Evolutionary conservation across 2,797 vertebrate species (phyloP).

Genomic region (Cossypha heuglini): DNA sequence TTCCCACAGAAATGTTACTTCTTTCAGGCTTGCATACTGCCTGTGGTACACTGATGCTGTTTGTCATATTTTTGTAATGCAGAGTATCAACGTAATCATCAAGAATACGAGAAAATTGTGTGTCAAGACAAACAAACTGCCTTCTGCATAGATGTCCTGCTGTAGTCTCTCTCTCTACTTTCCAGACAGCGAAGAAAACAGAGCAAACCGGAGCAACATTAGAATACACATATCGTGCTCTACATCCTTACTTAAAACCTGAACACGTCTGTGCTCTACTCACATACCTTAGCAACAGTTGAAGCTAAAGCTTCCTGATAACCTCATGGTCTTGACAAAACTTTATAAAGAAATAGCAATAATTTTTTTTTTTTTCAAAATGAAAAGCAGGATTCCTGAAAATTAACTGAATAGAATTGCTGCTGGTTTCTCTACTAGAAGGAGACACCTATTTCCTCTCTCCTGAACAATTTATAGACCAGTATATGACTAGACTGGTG

Average conservation of each 20-base stretch:
- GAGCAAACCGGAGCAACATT: not conserved
- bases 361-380: not conserved
- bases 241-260: not conserved
- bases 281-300: fast-evolving
- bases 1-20: not conserved
- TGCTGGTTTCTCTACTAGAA: not conserved
- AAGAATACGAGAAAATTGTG: not conserved
- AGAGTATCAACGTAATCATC: not conserved
- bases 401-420: not conserved
- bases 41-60: not conserved
- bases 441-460: not conserved
- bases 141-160: not conserved
- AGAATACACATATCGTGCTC: not conserved
- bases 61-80: not conserved
- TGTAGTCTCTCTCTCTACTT: not conserved
- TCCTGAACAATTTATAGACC: not conserved
- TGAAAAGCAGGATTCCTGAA: not conserved
- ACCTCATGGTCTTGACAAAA: not conserved
- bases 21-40: not conserved
- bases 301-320: not conserved
- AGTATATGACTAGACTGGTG: too few relatives aligned
- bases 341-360: not conserved
- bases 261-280: not conserved
- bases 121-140: not conserved
- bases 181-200: not conserved